These are phyloP conservation scores for Umimayanthus chanpuru DNA, from an alignment of 92 coral and sea anemone species.

Conservation along the genomic window DNA sequence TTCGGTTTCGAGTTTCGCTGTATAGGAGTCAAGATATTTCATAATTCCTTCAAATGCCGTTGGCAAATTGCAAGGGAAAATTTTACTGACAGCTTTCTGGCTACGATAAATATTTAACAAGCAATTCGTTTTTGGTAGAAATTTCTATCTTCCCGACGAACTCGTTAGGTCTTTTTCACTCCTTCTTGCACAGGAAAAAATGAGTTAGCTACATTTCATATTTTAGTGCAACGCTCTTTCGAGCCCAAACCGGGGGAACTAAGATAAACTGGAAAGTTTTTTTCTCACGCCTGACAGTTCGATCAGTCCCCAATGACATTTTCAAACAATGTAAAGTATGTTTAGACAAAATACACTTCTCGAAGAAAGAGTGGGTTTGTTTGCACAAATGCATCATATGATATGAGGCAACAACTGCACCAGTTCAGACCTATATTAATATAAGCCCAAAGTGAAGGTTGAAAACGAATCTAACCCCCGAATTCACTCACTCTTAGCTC, in stretches of 20 bases:
- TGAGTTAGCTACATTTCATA: background rate
- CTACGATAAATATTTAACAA: constrained; percentile 26
- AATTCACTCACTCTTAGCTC: background rate
- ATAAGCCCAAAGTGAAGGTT: background rate
- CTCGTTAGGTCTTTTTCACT: background rate
- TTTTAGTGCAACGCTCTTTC: no score
- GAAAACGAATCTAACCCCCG: background rate
- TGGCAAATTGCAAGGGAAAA: background rate
- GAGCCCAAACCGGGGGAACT: background rate
- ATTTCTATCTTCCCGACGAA: background rate
- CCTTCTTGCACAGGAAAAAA: background rate
- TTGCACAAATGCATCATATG: background rate
- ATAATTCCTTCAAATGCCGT: background rate
- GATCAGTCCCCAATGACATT: background rate
- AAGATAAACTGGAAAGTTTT: background rate
- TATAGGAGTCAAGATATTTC: background rate
- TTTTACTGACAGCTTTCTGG: background rate
- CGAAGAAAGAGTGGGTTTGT: background rate
- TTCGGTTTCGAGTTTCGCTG: background rate
- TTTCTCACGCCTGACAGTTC: background rate
- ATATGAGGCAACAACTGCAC: background rate
- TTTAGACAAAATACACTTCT: constrained; percentile 28
- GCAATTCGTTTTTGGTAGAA: constrained; percentile 14
- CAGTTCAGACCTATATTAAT: background rate
- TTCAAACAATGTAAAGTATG: background rate